Conservation (phyloP, 2,888 invertebrate genomes). For the Camptogramma bilineatum region DNA sequence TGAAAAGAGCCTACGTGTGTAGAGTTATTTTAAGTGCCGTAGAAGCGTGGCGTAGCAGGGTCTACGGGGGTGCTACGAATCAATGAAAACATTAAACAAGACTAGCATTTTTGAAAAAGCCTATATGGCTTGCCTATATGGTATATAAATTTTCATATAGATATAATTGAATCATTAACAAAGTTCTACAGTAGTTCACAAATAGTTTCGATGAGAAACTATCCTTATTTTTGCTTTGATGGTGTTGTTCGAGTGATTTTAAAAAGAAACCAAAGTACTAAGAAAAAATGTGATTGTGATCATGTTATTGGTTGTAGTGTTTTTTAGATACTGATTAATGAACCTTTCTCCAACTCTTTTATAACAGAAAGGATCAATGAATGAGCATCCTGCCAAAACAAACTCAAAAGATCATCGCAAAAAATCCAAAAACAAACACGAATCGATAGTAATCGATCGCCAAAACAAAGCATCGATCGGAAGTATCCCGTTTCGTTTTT, state of each 20-base stretch:
- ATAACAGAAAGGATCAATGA: constrained; percentile 28
- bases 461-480: constrained; percentile 58
- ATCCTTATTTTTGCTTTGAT: too few species aligned
- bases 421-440: constrained; percentile 39
- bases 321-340: constrained; percentile 5
- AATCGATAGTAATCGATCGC: constrained; percentile 50
- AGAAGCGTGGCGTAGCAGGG: constrained; percentile 39
- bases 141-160: too few species aligned
- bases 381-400: constrained; percentile 42
- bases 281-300: background rate
- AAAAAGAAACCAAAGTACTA: background rate
- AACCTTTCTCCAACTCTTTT: constrained; percentile 19
- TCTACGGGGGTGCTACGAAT: constrained; percentile 49
- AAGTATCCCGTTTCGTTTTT: constrained; percentile 52
- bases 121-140: too few species aligned
- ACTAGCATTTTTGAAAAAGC: background rate
- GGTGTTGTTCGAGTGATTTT: background rate
- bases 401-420: constrained; percentile 42
- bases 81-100: constrained; percentile 15
- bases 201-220: too few species aligned
- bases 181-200: too few species aligned
- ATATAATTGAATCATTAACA: too few species aligned
- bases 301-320: background rate
- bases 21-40: constrained; percentile 5
- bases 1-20: background rate